Base-by-base conservation (phyloP, 2,113 vertebrate species). In the Esox niger region DNA sequence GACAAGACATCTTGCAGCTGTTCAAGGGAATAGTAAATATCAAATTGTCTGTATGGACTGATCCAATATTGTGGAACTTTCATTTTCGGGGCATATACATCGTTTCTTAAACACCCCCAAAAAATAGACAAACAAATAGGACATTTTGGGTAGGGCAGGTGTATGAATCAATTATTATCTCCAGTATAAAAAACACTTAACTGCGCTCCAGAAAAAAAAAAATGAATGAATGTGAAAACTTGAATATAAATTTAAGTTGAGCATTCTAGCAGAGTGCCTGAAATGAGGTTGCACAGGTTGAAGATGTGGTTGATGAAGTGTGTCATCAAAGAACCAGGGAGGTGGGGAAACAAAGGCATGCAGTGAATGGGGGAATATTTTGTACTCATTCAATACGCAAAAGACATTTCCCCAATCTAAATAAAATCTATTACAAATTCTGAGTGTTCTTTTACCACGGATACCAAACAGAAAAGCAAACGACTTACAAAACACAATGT, bases 281-380 rank as follows among this genome's bases (percentile, higher is more conserved):
- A 70, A 68, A 72, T 65, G 2, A 60, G 72, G 77, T 80, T 79
- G 62, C 54, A 62, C 70, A 73, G 62, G 27, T 73, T 70, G 69
- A 69, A 70, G 64, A 68, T 68, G 64, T 31, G 62, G 56, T 29
- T 80, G 74, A 82, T 82, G 71, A 87, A 60, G 64, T 72, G 31
- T 23, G 65, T 80, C 78, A 80, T 60, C 76, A 85, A 77, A 75
- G 38, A 32, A 10, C 66, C 47, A 25, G 7, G 68, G 33, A 64
- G 68, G 75, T 43, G 29, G 57, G 35, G 61, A 70, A 62, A 84
- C 69, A 72, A 75, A 38, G 29, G 67, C 62, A 68, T 65, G 71
- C 43, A 75, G 52, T 1, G 17, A n/a, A n/a, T n/a, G n/a, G n/a
- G n/a, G n/a, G n/a, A n/a, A n/a, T n/a, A n/a, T n/a, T n/a, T n/a